Evolutionary conservation across 2,888 invertebrate genomes (phyloP).

Genomic region (Saturnia pavonia): DNA sequence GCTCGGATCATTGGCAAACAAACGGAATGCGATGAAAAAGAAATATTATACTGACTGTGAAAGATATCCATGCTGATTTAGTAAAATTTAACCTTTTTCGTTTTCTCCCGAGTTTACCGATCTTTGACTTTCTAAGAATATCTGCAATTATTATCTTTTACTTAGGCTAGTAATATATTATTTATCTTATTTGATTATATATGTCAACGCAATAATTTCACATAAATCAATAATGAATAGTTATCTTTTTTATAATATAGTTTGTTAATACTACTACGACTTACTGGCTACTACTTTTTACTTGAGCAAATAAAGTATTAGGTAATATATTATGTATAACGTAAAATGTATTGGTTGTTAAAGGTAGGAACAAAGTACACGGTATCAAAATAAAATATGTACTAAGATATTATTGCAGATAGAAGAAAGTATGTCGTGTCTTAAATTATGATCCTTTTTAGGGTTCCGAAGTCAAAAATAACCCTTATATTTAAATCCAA

Average conservation of each 20-base stretch:
- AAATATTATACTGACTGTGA: conserved; percentile 54
- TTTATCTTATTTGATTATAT: background rate
- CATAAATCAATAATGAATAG: too few species aligned
- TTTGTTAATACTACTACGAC: too few species aligned
- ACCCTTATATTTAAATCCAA: too few species aligned
- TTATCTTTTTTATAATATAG: too few species aligned
- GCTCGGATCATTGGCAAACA: conserved; percentile 55
- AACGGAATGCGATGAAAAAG: conserved; percentile 50
- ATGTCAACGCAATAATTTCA: background rate
- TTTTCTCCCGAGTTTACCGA: background rate
- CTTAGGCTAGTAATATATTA: background rate
- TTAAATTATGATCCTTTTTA: background rate
- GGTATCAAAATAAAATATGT: too few species aligned
- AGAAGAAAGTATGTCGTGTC: background rate
- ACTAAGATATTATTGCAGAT: too few species aligned
- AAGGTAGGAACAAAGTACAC: background rate
- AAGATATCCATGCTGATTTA: conserved; percentile 41
- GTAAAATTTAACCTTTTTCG: background rate
- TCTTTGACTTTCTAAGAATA: background rate
- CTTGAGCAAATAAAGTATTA: too few species aligned
- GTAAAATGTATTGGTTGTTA: background rate
- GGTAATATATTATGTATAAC: too few species aligned
- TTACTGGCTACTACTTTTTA: too few species aligned
- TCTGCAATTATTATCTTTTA: background rate
- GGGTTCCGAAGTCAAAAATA: too few species aligned